Evolutionary conservation across 35 echinoderm and acorn worm genomes (phyloP).

Genomic region (Heliocidaris tuberculata): DNA sequence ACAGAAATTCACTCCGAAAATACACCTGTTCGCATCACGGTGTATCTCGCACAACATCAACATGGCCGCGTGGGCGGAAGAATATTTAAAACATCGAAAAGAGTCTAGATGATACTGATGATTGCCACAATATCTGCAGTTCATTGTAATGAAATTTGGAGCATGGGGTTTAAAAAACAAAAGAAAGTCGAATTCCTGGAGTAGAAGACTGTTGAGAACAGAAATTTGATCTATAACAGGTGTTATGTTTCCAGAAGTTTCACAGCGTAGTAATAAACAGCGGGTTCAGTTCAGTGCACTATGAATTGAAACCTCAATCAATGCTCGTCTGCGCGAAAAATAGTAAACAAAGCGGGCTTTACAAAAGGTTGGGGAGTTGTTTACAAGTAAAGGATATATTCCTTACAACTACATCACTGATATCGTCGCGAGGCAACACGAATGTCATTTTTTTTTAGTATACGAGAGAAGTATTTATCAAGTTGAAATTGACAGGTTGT

Average conservation of each 20-base stretch:
- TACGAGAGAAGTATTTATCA: no score
- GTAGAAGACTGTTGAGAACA: not conserved
- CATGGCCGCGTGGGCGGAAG: slow-evolving; percentile 35
- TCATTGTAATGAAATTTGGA: not conserved
- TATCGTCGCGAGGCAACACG: no score
- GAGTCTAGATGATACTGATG: not conserved
- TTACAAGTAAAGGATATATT: not conserved
- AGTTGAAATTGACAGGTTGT: no score
- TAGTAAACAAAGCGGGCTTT: slow-evolving; percentile 20
- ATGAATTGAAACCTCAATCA: slow-evolving; percentile 19
- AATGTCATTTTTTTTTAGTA: no score
- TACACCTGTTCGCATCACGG: slow-evolving; percentile 37
- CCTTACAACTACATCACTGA: not conserved
- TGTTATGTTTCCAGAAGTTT: slow-evolving; percentile 22
- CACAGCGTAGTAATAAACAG: slow-evolving; percentile 19
- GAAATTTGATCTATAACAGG: not conserved
- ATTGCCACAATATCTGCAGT: not conserved
- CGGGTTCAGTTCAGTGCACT: slow-evolving; percentile 29
- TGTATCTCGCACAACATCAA: not conserved
- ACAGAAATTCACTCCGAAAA: not conserved
- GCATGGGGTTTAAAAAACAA: not conserved
- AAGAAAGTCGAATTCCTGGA: not conserved
- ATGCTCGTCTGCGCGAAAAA: slow-evolving; percentile 27
- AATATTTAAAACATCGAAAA: not conserved
- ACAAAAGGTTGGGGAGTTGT: not conserved